Conservation (phyloP, 1,140 invertebrate species). For the Wiebesia pumilae region DNA sequence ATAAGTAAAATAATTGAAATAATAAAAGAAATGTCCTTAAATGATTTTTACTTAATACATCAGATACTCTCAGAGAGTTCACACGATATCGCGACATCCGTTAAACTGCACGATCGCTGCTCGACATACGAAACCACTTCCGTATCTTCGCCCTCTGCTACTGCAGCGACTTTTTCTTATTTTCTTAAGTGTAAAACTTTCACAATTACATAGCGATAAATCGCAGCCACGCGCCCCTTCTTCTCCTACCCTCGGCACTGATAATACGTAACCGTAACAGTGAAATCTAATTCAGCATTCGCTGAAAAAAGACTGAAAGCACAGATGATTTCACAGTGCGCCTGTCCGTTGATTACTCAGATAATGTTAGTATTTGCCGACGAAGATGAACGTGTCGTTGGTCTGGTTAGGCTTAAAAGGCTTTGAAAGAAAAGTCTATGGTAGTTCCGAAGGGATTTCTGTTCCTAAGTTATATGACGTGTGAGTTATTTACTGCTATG, state of each 20-base stretch:
- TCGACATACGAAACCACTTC: neutral
- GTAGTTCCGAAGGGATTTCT: neutral
- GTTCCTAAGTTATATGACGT: too few relatives aligned
- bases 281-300: constrained; percentile 29
- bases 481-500: too few relatives aligned
- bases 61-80: neutral
- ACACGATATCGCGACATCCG: neutral
- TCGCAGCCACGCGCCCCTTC: constrained; percentile 6
- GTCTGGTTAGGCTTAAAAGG: neutral
- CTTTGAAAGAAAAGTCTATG: neutral
- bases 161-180: neutral
- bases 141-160: neutral
- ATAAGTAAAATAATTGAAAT: too few relatives aligned
- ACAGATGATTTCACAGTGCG: neutral
- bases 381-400: constrained; percentile 17
- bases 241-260: neutral
- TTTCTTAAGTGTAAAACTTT: constrained; percentile 6
- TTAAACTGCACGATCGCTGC: neutral
- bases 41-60: neutral
- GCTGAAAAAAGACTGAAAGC: neutral
- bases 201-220: constrained; percentile 44
- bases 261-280: constrained; percentile 36
- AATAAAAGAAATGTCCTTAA: too few relatives aligned
- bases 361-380: constrained; percentile 35
- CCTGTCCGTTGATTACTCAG: constrained; percentile 19